Base-by-base conservation (phyloP, 2,113 vertebrate species). In the Cheilinus undulatus region DNA sequence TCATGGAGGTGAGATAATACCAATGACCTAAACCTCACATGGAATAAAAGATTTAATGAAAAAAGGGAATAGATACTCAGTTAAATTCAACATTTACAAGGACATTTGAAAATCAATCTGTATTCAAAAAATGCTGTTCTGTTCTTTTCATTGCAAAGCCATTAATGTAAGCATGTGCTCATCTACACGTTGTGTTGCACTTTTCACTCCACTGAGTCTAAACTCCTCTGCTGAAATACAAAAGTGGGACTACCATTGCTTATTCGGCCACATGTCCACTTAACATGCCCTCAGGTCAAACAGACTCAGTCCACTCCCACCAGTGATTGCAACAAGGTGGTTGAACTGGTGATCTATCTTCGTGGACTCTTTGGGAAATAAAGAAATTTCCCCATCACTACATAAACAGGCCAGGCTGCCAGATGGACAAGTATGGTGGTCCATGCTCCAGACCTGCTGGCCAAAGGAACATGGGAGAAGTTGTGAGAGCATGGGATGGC, bases 371-470 rank as follows among this genome's bases (percentile, higher is more conserved):
- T 27, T 11, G 30, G 50, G 69, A 84, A 86, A 75, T 83, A 61
- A 67, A 74, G 49, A 54, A 23, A 81, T 65, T 74, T 72, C 53
- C 64, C 54, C 65, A 76, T 80, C 32, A 46, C 50, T 67, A 30
- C 43, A 65, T 72, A 86, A 89, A 90, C 77, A 79, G 60, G 23
- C 58, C 23, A 26, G 38, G 26, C 27, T 76, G 80, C 83, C 86
- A 90, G 78, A 89, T 83, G 86, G 85, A 91, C 53, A 70, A 45
- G n/a, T 69, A 79, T 51, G 61, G 66, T 15, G 51, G 62, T 68
- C 58, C 34, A 52, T 46, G 59, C 59, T 90, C 68, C 81, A 83
- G 76, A 77, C 48, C 54, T 76, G 48, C 62, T 90, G 89, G 87
- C 76, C 84, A 74, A 69, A 19, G 5, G n/a, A 76, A 54, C 23